Evolutionary conservation across 2,113 vertebrate species (phyloP), one percentile per base, ranked within the genome.

Genomic region (Sterna hirundo): DNA sequence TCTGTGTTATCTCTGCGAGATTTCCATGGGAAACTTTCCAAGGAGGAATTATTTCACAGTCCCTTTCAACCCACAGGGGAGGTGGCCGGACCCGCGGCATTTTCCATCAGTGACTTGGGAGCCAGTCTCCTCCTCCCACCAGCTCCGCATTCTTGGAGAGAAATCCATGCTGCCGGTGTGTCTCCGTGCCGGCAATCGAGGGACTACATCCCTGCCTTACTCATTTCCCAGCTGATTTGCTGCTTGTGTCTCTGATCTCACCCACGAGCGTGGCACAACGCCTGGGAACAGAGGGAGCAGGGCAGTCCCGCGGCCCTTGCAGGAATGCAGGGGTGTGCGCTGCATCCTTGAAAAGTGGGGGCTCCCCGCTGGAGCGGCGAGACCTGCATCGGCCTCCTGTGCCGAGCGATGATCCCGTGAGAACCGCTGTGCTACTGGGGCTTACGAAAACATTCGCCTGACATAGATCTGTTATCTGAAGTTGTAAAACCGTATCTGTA

Each of bases 11-110:
- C 87, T 74, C 74, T 27, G 69, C 0, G 15, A 78, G 75, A 17
- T 86, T 90, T 96, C 91, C 87, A 68, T 54, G 96, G 95, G 96
- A 95, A 94, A 77, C 47, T 91, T 79, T 80, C 95, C 94, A 95
- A 87, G 80, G n/a, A 70, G 38, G 38, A 42, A 86, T 81, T n/a
- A 12, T 86, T 94, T 74, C 93, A 89, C 93, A 82, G 89, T 79
- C 84, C 30, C 44, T 69, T 65, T 32, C 69, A 84, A 22, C 54
- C 91, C 91, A 34, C 70, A 47, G n/a, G 94, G 91, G 88, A 94
- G 51, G 19, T 12, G 26, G 42, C 83, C 5, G 0, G 71, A 65
- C 34, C 34, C 4, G 0, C 3, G 3, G 40, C 52, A 47, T 83
- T 94, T 81, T 40, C 90, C 80, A 23, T 77, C n/a, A 6, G 36